phyloP scores from a whole-genome alignment of 2,113 vertebrate species.

The Nycticebus coucang region DNA sequence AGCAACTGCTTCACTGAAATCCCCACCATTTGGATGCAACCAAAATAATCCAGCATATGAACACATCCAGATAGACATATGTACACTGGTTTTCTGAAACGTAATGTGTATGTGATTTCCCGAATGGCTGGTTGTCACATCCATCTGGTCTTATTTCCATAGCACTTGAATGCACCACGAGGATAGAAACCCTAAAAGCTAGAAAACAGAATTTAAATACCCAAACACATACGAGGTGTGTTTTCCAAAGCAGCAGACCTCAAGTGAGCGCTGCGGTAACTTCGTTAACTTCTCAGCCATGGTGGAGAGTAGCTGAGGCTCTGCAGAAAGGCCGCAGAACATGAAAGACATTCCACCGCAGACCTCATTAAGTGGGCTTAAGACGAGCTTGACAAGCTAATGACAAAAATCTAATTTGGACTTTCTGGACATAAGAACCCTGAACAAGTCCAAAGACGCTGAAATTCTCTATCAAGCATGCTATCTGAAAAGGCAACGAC shows the following conservation, averaged over 20 bases:
- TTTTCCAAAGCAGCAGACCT: constrained; percentile 67
- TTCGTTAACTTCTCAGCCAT: constrained; percentile 64
- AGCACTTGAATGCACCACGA: constrained; percentile 69
- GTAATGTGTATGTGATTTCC: constrained; percentile 77
- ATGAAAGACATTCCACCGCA: constrained; percentile 69
- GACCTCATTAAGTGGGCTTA: constrained; percentile 73
- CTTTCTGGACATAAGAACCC: constrained; percentile 62
- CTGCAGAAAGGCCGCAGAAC: constrained; percentile 47
- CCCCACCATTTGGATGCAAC: constrained; percentile 70
- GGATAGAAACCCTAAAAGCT: constrained; percentile 78
- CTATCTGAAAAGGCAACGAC: constrained; percentile 31
- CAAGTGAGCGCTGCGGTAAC: constrained; percentile 33
- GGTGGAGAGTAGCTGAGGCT: constrained; percentile 4
- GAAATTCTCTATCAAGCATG: background rate
- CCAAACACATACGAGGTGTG: constrained; percentile 75
- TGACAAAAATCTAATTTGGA: constrained; percentile 72
- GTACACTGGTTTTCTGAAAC: constrained; percentile 72
- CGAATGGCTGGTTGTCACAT: constrained; percentile 76
- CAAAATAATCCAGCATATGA: constrained; percentile 78
- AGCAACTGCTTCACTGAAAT: constrained; percentile 62
- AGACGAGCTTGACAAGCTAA: constrained; percentile 62
- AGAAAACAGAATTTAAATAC: constrained; percentile 80
- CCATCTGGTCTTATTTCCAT: constrained; percentile 80
- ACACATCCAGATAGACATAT: constrained; percentile 79
- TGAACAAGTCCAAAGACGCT: constrained; percentile 54